phyloP scores from a whole-genome alignment of 2,113 vertebrate genomes.

The Neoarius graeffei region DNA sequence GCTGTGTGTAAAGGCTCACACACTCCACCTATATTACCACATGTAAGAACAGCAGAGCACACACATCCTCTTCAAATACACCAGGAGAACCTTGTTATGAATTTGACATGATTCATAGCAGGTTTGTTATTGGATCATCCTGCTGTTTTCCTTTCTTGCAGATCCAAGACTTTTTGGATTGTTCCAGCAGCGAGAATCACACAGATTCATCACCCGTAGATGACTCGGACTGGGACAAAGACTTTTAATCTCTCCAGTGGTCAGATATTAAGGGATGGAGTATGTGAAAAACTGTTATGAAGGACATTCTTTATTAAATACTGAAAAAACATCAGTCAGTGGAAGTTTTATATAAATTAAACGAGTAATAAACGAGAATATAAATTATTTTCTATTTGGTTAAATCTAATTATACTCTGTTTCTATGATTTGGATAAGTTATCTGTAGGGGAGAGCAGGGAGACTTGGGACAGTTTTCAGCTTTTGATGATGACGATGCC shows the following conservation, averaged over 20 bases:
- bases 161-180: conserved; percentile 57
- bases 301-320: not conserved
- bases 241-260: conserved; percentile 61
- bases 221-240: conserved; percentile 65
- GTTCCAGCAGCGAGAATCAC: conserved; percentile 47
- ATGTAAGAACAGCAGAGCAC: conserved; percentile 60
- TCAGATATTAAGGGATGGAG: not conserved
- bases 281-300: not conserved
- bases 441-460: not conserved
- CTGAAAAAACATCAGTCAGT: not conserved
- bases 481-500: too few relatives aligned
- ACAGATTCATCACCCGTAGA: conserved; percentile 47
- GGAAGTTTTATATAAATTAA: not conserved
- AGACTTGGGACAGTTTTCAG: too few relatives aligned
- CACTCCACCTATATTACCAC: conserved; percentile 63
- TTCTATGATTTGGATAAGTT: not conserved
- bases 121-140: not conserved
- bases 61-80: not conserved
- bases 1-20: conserved; percentile 64
- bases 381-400: not conserved
- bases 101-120: not conserved
- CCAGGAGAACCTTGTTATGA: not conserved
- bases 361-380: not conserved
- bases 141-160: conserved; percentile 46
- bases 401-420: not conserved